These are phyloP conservation scores for Myathropa florea DNA, from an alignment of 2,888 invertebrate species.

Conservation along the genomic window DNA sequence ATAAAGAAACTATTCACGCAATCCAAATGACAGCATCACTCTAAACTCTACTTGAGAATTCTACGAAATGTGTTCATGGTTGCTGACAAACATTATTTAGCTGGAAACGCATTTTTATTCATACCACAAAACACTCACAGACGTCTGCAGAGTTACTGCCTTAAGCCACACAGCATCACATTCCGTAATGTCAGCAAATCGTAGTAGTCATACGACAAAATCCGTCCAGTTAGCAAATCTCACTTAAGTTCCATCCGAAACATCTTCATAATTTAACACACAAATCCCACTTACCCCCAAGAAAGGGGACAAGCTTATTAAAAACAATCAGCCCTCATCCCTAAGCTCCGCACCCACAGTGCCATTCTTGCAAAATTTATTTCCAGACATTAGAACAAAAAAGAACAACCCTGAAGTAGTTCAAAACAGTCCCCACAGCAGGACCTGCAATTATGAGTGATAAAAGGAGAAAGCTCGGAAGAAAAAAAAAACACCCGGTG, in stretches of 20 bases:
- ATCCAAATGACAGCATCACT: no score
- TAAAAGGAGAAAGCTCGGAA: neutral
- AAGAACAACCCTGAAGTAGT: conserved; percentile 7
- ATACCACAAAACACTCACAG: no score
- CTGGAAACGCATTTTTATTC: no score
- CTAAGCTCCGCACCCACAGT: neutral
- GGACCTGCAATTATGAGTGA: conserved; percentile 28
- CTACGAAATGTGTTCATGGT: no score
- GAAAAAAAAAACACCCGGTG: conserved; percentile 6
- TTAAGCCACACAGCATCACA: no score
- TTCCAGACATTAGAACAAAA: conserved; percentile 39
- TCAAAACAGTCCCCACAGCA: conserved; percentile 31
- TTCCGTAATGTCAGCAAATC: no score
- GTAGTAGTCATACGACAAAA: no score
- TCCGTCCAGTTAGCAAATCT: neutral
- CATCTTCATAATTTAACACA: neutral
- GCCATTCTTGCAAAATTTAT: conserved; percentile 14
- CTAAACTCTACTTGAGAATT: no score
- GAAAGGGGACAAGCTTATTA: conserved; percentile 31
- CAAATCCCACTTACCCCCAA: neutral
- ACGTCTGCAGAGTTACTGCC: no score
- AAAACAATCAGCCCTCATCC: conserved; percentile 18
- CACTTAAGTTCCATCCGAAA: neutral
- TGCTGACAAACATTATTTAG: no score
- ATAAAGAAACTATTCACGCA: no score